Percentiles rank a stretch among this genome's conserved stretches.
These are phyloP conservation scores for Catonia carolina DNA, from an alignment of 2,888 invertebrate species.

Conservation along the genomic window DNA sequence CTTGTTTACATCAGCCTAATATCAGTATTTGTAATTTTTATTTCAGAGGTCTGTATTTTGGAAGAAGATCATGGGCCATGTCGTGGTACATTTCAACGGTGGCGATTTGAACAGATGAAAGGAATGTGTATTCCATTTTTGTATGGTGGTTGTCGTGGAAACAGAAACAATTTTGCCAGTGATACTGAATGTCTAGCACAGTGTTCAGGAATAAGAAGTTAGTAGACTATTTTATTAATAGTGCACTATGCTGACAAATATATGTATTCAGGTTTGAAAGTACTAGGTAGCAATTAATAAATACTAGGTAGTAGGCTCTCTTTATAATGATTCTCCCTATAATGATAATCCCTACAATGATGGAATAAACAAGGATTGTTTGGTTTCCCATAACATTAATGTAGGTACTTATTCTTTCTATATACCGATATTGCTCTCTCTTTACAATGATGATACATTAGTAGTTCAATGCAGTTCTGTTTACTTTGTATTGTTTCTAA, in stretches of 20 bases:
- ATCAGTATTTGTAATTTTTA: constrained; percentile 11
- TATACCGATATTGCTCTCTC: no score
- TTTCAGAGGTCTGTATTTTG: constrained; percentile 74
- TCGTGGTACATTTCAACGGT: constrained; percentile 77
- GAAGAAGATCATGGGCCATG: constrained; percentile 77
- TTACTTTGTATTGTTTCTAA: no score
- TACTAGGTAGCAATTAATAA: not conserved
- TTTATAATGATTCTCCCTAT: no score
- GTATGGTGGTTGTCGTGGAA: constrained; percentile 87
- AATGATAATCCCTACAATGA: no score
- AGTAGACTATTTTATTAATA: constrained; percentile 31
- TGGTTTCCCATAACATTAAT: no score
- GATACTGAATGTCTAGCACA: constrained; percentile 67
- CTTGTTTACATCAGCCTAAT: no score
- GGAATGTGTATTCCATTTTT: constrained; percentile 78
- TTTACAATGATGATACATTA: not conserved
- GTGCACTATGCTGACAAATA: no score
- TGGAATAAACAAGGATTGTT: no score
- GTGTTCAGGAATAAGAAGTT: constrained; percentile 58
- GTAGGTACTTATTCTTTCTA: not conserved
- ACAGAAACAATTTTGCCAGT: constrained; percentile 83
- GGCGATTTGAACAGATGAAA: constrained; percentile 65
- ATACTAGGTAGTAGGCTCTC: no score
- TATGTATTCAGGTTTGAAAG: not conserved
- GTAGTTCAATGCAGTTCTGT: not conserved